Base-by-base conservation (phyloP, 92 coral and sea anemone genomes). In the Epizoanthus illoricatus region DNA sequence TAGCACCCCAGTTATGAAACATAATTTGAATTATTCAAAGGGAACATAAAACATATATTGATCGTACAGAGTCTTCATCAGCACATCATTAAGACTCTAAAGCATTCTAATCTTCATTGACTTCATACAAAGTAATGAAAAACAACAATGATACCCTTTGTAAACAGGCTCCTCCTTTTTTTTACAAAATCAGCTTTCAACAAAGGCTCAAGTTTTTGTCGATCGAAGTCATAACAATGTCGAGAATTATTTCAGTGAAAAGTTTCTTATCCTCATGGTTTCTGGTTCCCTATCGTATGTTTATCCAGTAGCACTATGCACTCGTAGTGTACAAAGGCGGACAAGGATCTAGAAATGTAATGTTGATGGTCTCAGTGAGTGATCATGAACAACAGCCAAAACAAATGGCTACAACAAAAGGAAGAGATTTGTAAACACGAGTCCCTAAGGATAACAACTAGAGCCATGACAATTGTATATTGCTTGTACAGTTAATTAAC, bases 111-210 rank as follows among this genome's bases (percentile, higher is more conserved):
- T 36, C 42, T 68, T 39, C 36, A 28, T 28, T 28, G 36, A 28
- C 36, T 28, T 28, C 11, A 68, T 43, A 68, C 73, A 39, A 33
- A 16, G 73, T 33, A 39, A 5, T 39, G 52, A 39, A 28, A 33
- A n/a, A 15, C 52, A 68, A 39, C 2, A 11, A 47, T 68, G 73
- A 3, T 24, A 39, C 9, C 73, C n/a, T 68, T 68, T 68, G 49
- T 68, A 39, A 16, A 4, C 52, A 4, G 20, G 3, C 23, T 13
- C 73, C 73, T 36, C 73, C 73, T 4, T 24, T 16, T 36, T 68
- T 68, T 20, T 64, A 64, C 73, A 68, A 68, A 15, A 39, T 33
- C 71, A 66, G 71, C 43, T 66, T 41, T 66, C 40, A 8, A 9
- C 8, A 41, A 20, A 66, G 9, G 71, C 15, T 52, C 56, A 3